Base-by-base conservation (phyloP, 2,113 vertebrate species). In the Capricornis sumatraensis region DNA sequence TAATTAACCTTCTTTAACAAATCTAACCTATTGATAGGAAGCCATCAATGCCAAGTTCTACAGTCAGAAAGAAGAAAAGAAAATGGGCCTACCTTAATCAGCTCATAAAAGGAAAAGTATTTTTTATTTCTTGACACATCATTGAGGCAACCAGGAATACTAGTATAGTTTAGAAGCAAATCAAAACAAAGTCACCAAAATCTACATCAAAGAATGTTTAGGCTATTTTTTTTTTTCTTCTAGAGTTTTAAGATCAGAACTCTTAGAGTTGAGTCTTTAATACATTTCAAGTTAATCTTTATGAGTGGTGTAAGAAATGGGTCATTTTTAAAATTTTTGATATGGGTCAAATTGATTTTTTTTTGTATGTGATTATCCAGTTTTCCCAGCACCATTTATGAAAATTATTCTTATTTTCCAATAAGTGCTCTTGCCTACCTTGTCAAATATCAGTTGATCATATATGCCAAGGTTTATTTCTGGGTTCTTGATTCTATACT, bases 1-100 rank as follows among this genome's bases (percentile, higher is more conserved):
- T 96, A 86, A 91, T 95, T 88, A 85, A 76, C 23, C 13, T 95
- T 94, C 47, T 74, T 13, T 25, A 91, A 78, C 40, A 96, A 95
- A 86, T 47, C 7, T 86, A 47, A 93, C 30, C 62, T 87, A 87
- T 60, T 89, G 58, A 95, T 71, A 92, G 79, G 9, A 78, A 83
- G 12, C 1, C 43, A 87, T 92, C 67, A 81, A 87, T 84, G 45
- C 30, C 50, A 96, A 83, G 21, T 89, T 64, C 36, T 2, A 89
- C 33, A 81, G 17, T 89, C 50, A 92, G 64, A 92, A 89, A 89
- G 33, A 64, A 92, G 79, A 67, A 36, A 85, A 55, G 81, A 58
- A 90, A 88, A 71, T 82, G 30, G 4, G 3, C 16, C n/a, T 86
- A 13, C 28, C 4, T n/a, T 28, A 87, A 15, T 64, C 40, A 76